These are phyloP conservation scores for Aradophagus sp. DNA, from an alignment of 1,140 invertebrate species.

Conservation along the genomic window DNA sequence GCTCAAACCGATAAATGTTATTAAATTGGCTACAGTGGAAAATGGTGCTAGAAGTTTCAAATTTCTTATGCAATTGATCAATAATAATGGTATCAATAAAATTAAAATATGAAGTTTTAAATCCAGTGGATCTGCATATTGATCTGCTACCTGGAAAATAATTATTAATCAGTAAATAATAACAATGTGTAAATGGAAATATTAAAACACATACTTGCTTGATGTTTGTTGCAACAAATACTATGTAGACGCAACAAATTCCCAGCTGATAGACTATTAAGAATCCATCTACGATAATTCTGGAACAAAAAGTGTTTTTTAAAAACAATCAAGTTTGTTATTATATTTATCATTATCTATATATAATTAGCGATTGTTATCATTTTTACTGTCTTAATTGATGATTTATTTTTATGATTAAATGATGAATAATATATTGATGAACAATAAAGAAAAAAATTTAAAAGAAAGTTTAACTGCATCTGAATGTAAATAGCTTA, in stretches of 20 bases:
- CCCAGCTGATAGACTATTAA: constrained; percentile 90
- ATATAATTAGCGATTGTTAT: no score
- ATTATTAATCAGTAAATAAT: no score
- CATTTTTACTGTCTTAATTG: no score
- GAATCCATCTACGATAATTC: constrained; percentile 80
- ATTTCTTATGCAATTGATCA: constrained; percentile 84
- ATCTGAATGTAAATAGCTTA: constrained; percentile 61
- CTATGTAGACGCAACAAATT: constrained; percentile 92
- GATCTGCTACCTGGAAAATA: constrained; percentile 70
- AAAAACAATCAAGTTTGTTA: no score
- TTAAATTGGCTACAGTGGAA: constrained; percentile 85
- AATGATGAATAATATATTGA: no score
- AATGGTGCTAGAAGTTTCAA: constrained; percentile 87
- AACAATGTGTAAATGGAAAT: no score
- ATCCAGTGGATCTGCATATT: constrained; percentile 66
- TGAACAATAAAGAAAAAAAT: not conserved
- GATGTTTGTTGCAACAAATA: constrained; percentile 87
- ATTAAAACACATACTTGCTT: no score
- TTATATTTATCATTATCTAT: no score
- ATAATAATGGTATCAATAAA: constrained; percentile 80
- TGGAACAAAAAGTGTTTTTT: constrained; percentile 58
- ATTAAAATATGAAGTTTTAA: constrained; percentile 77
- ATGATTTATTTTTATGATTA: no score
- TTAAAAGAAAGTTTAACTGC: not conserved
- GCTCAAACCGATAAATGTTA: constrained; percentile 81